These are phyloP conservation scores for Cololabis saira DNA, from an alignment of 2,113 vertebrate species.

Conservation along the genomic window DNA sequence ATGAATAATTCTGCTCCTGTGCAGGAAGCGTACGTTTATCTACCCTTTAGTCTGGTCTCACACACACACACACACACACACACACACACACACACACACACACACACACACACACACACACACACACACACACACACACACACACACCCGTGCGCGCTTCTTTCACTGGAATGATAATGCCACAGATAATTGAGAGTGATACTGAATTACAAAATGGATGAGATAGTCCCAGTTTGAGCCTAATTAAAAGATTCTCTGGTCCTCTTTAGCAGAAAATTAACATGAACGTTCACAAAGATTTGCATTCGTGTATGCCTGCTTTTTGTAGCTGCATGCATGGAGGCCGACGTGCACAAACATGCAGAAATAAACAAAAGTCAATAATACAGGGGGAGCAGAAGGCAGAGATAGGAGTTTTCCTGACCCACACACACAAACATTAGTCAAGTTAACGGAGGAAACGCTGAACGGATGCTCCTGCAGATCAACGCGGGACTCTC, in stretches of 20 bases:
- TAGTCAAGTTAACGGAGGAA: conserved; percentile 14
- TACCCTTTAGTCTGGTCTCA: conserved; percentile 51
- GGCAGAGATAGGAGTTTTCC: not conserved
- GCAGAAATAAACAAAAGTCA: conserved; percentile 8
- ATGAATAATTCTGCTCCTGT: conserved; percentile 66
- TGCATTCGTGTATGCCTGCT: not conserved
- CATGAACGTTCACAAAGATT: conserved; percentile 10
- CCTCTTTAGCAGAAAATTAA: conserved; percentile 13
- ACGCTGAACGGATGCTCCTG: not conserved
- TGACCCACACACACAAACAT: conserved; percentile 15
- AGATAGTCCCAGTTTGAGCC: conserved; percentile 31
- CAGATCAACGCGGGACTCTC: too few species aligned
- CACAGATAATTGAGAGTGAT: conserved; percentile 57
- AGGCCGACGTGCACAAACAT: not conserved
- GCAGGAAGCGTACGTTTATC: conserved; percentile 60
- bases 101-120: conserved; percentile 29
- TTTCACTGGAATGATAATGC: conserved; percentile 51
- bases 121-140: conserved; percentile 30
- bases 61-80: conserved; percentile 30
- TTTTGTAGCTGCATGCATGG: not conserved
- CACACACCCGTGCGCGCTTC: conserved; percentile 20
- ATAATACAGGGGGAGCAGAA: conserved; percentile 4
- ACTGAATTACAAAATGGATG: conserved; percentile 38
- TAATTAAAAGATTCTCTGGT: conserved; percentile 47
- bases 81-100: conserved; percentile 25